Conservation (phyloP, 2,888 invertebrate genomes). For the Mechanitis messenoides region DNA sequence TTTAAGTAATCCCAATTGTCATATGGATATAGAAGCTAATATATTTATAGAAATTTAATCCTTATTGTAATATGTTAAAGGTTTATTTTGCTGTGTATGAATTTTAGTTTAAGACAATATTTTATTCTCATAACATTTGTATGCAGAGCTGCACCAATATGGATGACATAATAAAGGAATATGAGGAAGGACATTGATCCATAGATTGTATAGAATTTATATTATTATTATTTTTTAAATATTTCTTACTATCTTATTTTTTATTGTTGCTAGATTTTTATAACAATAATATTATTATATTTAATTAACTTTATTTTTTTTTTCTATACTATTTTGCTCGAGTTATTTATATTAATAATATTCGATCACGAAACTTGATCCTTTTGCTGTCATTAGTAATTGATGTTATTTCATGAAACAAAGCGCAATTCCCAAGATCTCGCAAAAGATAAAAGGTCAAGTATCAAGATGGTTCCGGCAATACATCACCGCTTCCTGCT, state of each 20-base stretch:
- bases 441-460: slow-evolving; percentile 20
- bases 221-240: too few species aligned
- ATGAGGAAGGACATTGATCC: slow-evolving; percentile 15
- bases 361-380: too few species aligned
- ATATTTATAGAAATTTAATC: neutral
- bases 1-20: neutral
- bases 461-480: slow-evolving; percentile 33
- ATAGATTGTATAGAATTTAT: neutral
- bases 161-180: slow-evolving; percentile 26
- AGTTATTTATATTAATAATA: too few species aligned
- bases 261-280: too few species aligned
- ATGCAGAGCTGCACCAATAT: slow-evolving; percentile 26
- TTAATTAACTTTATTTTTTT: too few species aligned
- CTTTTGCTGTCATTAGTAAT: too few species aligned
- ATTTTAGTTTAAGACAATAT: slow-evolving; percentile 10
- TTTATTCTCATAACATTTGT: slow-evolving; percentile 25
- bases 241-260: too few species aligned
- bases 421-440: slow-evolving; percentile 6
- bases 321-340: too few species aligned
- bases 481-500: slow-evolving; percentile 36
- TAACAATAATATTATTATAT: too few species aligned
- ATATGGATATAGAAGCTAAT: neutral
- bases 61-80: neutral
- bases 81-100: neutral
- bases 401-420: neutral